Evolutionary conservation across 2,888 invertebrate genomes (phyloP), one percentile per base, ranked within the genome.

Genomic region (Platycheirus rosarum): DNA sequence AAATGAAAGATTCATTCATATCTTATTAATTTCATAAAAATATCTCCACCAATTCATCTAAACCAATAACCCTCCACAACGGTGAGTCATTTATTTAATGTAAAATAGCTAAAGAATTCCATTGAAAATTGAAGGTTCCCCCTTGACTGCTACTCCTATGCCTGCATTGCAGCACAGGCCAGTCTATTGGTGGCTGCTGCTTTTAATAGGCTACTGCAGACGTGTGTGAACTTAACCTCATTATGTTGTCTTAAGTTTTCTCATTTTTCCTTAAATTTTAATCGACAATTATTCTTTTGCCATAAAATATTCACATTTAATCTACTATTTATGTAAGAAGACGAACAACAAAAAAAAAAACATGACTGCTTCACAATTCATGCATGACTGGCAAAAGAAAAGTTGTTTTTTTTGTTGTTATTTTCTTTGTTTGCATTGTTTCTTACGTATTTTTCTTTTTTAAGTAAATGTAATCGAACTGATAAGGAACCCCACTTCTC

Each of bases 141-240:
- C 48, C 11, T 32, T 60, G 57, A 57, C 57, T 57, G 9, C 20
- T 35, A 13, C 55, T 55, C 37, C 11, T 35, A 57, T 60, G 44
- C 60, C 60, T 60, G 60, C 60, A 60, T 44, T 60, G 60, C 60
- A 60, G 42, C 55, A 51, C 29, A 51, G 16, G 14, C n/a, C 18
- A 35, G 18, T 11, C 14, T 23, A 11, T 26, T 40, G 40, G 8
- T 32, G n/a, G n/a, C n/a, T n/a, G 5, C 29, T 32, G 23, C 14
- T n/a, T n/a, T n/a, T n/a, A n/a, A n/a, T n/a, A n/a, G n/a, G 26
- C 14, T 40, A 23, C 13, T 55, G 23, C 60, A 84, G 77, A 84
- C 84, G 77, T 84, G 84, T 84, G 73, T 78, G 69, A 80, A 84
- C 85, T 85, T 85, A 85, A 85, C 85, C 85, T 85, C 85, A 84